Base-by-base conservation (phyloP, 2,797 vertebrate species). In the Danio albolineatus region DNA sequence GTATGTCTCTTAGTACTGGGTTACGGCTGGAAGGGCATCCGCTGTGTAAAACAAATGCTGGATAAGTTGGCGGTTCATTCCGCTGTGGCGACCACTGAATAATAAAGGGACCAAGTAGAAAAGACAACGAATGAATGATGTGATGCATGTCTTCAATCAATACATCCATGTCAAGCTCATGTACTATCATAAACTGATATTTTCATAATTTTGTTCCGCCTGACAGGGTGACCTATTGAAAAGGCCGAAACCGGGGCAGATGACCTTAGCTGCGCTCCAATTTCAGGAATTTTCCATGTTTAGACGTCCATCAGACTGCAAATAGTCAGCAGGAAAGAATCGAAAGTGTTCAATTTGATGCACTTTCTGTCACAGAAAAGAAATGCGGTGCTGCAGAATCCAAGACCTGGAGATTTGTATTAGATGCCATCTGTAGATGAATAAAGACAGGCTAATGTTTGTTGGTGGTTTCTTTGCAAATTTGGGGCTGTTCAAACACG, bases 401-500 rank as follows among this genome's bases (percentile, higher is more conserved):
- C 62, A 9, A 66, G 21, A n/a, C 21, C 28, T 41, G 49, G 59
- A 38, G 48, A 76, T 44, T 69, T 66, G 38, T 16, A 73, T 82
- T 78, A 71, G 10, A 51, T 51, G n/a, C 17, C 62, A 51, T 72
- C 67, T 10, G 36, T 60, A 21, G 44, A 57, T 75, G 43, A 78
- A 71, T 60, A 51, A 36, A 53, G 46, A 28, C 48, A 17, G 46
- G 48, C 36, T 64, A 78, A 69, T 64, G 54, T 69, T 83, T 61
- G 74, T 79, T 51, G 14, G 74, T 49, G 61, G 67, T 83, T 62
- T 71, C 46, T 51, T 7, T 64, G 21, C 48, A 9, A 80, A 67
- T n/a, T 48, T 39, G 46, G 48, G 14, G 28, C 56, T 67, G 41
- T 77, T 80, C 54, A 84, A 81, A 81, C 70, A 51, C 49, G 78